Conservation (phyloP, 2,888 invertebrate genomes). For the Rambutsinella grinnellia region DNA sequence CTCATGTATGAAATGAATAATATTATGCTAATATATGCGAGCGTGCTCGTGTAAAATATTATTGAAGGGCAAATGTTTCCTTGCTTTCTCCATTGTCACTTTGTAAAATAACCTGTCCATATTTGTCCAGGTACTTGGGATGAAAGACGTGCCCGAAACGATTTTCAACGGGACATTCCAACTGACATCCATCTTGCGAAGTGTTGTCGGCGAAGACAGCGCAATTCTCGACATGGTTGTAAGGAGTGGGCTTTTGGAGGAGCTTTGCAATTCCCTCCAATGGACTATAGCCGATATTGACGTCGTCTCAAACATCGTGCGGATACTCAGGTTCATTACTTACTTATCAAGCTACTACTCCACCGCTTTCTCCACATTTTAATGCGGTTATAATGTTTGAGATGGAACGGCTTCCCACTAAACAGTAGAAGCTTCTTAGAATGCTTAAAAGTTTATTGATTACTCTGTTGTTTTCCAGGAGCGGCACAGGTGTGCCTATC, state of each 20-base stretch:
- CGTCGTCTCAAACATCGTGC: conserved; percentile 63
- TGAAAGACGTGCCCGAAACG: conserved; percentile 51
- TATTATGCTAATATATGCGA: not conserved
- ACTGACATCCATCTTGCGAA: conserved; percentile 65
- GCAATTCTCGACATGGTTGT: conserved; percentile 54
- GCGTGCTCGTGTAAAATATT: too few species aligned
- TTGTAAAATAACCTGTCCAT: too few species aligned
- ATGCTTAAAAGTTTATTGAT: too few species aligned
- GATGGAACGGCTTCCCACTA: too few species aligned
- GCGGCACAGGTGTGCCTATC: too few species aligned
- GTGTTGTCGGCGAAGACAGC: conserved; percentile 63
- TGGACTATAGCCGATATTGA: conserved; percentile 65
- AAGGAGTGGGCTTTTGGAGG: conserved; percentile 59
- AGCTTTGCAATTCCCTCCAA: conserved; percentile 60
- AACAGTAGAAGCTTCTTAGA: too few species aligned
- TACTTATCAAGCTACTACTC: too few species aligned
- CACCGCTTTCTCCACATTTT: too few species aligned
- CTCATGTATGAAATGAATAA: not conserved
- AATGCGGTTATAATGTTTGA: too few species aligned
- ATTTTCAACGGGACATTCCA: conserved; percentile 64
- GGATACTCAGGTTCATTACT: conserved; percentile 64
- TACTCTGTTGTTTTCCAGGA: too few species aligned
- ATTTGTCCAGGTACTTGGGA: conserved; percentile 5
- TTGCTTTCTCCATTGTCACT: not conserved
- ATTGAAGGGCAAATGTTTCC: not conserved